Base-by-base conservation (phyloP, 2,113 vertebrate species). In the Thalassarche chlororhynchos region DNA sequence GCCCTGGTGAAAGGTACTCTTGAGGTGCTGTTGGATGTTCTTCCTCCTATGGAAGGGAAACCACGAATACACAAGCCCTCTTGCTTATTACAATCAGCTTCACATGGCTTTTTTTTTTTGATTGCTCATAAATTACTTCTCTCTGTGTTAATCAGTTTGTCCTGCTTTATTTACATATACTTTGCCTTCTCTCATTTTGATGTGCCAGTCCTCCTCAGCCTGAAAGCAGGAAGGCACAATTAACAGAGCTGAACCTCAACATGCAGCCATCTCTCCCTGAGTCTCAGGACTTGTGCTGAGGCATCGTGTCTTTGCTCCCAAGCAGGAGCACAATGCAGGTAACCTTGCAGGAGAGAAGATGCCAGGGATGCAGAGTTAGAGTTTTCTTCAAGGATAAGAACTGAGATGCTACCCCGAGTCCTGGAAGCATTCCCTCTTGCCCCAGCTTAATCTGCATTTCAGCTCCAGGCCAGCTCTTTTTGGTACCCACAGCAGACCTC, bases 271-370 rank as follows among this genome's bases (percentile, higher is more conserved):
- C 29, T 66, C 68, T 85, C 20, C 29, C 32, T 38, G 20, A 47
- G 18, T 29, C 62, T 60, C 38, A 52, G 62, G 26, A 24, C 40
- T 72, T 24, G 26, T n/a, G 36, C 24, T n/a, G 80, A 80, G 55
- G 21, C 44, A 65, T 13, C 13, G 2, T 31, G n/a, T 18, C 52
- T 46, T 66, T 58, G n/a, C 12, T 55, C 19, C 38, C 0, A 0
- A 68, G 14, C 25, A 38, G 47, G 17, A 82, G 32, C 55, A 58
- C 85, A 36, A 8, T 18, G 40, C 8, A 46, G 46, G 49, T 0
- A 0, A 49, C 7, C 12, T 92, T 40, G 28, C 40, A 34, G 54
- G 57, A 65, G 24, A 52, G 31, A 60, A n/a, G 65, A 76, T 54
- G 12, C 26, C 61, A 31, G n/a, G 26, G 25, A 55, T 1, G 3